phyloP scores from a whole-genome alignment of 2,797 vertebrate genomes.

The Graptemys geographica region DNA sequence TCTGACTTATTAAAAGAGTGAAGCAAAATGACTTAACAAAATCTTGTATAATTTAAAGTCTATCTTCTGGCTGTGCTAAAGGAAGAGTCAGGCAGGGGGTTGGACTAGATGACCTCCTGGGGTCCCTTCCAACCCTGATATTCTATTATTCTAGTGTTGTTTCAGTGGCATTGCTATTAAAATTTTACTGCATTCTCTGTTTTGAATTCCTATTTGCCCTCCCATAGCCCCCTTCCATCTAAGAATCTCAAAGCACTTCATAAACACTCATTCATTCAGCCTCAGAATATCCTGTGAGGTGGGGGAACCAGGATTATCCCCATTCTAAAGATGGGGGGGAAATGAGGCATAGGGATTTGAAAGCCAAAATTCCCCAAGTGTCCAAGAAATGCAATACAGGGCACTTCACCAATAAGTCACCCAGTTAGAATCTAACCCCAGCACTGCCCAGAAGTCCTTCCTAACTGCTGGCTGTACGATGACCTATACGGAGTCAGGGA shows the following conservation, averaged over 20 bases:
- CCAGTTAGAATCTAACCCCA: neutral
- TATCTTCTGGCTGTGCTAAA: constrained; percentile 63
- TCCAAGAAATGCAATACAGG: neutral
- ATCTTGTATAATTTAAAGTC: constrained; percentile 45
- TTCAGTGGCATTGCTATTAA: neutral
- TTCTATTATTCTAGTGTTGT: neutral
- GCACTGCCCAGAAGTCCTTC: neutral
- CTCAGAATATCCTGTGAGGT: neutral
- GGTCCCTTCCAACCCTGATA: no score
- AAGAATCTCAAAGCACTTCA: neutral
- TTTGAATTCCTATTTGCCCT: neutral
- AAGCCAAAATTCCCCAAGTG: neutral
- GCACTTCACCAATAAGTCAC: neutral
- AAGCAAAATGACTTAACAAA: constrained; percentile 72
- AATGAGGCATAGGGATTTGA: neutral
- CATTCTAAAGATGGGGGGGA: neutral
- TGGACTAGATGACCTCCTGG: no score
- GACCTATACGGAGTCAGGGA: neutral
- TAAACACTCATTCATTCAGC: neutral
- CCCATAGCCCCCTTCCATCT: neutral
- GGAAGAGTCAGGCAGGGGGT: constrained; percentile 42
- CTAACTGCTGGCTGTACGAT: neutral
- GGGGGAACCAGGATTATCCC: neutral
- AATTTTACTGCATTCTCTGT: neutral
- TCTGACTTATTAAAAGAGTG: constrained; percentile 53